Conservation (phyloP, 1,140 invertebrate species). For the Microvelia longipes region DNA sequence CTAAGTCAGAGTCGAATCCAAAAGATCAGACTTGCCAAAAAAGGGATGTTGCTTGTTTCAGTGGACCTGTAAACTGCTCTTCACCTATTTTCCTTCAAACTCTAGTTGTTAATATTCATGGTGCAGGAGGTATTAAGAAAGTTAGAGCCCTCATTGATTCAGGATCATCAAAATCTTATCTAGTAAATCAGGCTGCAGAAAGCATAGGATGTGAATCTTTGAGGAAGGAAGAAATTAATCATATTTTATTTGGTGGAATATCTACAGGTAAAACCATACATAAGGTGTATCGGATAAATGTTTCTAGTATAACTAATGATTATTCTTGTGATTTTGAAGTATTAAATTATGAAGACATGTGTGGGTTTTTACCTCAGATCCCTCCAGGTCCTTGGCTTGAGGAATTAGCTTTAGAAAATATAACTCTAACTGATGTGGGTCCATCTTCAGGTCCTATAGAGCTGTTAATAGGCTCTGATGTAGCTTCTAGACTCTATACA, state of each 20-base stretch:
- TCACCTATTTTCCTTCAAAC: not conserved
- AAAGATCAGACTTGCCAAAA: not conserved
- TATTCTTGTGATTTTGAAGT: slow-evolving; percentile 1
- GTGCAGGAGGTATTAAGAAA: not conserved
- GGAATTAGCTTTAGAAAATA: not conserved
- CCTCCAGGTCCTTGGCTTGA: not conserved
- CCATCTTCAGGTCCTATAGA: not conserved
- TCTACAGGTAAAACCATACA: not conserved
- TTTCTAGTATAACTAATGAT: not conserved
- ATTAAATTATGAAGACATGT: not conserved
- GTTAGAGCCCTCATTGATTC: not conserved
- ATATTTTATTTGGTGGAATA: not conserved
- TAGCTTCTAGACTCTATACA: not conserved
- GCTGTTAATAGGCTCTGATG: not conserved
- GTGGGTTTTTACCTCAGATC: not conserved
- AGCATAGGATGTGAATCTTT: not conserved
- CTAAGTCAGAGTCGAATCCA: not conserved
- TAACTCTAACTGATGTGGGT: not conserved
- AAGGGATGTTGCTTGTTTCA: not conserved
- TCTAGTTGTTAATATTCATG: not conserved
- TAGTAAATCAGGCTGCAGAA: not conserved
- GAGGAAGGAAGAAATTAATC: not conserved
- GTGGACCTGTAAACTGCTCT: not conserved
- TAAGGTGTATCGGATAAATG: not conserved
- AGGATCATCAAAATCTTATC: not conserved